These are phyloP conservation scores for Pelmatolapia mariae DNA, from an alignment of 2,113 vertebrate species.

Conservation along the genomic window DNA sequence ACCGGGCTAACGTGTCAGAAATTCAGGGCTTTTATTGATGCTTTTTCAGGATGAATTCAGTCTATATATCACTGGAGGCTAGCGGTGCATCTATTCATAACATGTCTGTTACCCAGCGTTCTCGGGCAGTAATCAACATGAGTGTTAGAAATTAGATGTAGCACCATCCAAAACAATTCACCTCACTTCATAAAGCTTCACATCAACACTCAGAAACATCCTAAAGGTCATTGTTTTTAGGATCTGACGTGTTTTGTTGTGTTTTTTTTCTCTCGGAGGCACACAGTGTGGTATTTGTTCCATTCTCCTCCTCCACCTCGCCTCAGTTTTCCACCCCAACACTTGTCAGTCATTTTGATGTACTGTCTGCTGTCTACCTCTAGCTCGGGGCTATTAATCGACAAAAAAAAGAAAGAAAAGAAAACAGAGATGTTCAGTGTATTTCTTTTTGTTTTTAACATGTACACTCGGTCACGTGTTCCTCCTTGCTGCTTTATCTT, in stretches of 20 bases:
- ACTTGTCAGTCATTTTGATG: conserved; percentile 36
- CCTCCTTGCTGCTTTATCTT: background rate
- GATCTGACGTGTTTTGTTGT: background rate
- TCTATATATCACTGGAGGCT: background rate
- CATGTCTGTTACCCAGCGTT: background rate
- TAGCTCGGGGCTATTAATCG: background rate
- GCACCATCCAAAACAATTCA: background rate
- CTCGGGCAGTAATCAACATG: background rate
- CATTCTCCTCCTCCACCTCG: background rate
- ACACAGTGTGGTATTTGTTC: background rate
- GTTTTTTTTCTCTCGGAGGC: background rate
- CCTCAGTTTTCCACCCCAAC: background rate
- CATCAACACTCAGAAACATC: background rate
- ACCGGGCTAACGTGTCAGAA: background rate
- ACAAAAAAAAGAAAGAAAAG: background rate
- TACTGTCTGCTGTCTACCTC: conserved; percentile 7
- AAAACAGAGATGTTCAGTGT: background rate
- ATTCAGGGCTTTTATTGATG: background rate
- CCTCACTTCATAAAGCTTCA: background rate
- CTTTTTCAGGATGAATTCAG: background rate
- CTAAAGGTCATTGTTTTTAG: background rate
- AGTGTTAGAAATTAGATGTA: background rate
- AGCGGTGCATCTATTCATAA: background rate
- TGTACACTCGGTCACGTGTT: background rate
- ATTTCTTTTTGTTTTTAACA: background rate